Conservation (phyloP, 2,113 vertebrate genomes). For the Syngnathoides biaculeatus region DNA sequence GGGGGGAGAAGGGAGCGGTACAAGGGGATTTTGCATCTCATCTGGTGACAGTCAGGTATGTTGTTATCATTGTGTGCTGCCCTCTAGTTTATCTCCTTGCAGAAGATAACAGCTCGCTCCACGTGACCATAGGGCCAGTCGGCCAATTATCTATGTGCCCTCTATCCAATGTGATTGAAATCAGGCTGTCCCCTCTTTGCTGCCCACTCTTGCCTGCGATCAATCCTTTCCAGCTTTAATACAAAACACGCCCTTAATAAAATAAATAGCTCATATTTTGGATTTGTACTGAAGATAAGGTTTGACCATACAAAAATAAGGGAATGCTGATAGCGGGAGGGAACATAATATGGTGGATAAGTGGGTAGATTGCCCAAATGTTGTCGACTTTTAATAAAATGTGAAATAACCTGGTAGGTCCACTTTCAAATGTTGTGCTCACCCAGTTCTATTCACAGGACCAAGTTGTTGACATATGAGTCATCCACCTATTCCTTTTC, state of each 20-base stretch:
- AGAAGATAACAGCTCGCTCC: conserved; percentile 67
- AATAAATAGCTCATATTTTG: conserved; percentile 58
- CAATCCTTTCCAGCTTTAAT: conserved; percentile 64
- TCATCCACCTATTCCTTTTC: background rate
- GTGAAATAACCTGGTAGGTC: background rate
- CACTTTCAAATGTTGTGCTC: background rate
- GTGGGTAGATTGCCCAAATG: conserved; percentile 7
- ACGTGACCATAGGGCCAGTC: conserved; percentile 65
- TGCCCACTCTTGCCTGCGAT: conserved; percentile 63
- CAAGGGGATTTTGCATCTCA: conserved; percentile 62
- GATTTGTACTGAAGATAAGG: conserved; percentile 52
- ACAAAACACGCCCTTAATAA: conserved; percentile 65
- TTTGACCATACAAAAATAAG: conserved; percentile 37
- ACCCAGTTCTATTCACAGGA: too few species aligned
- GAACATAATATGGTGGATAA: conserved; percentile 18
- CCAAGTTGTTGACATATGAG: background rate
- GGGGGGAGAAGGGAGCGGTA: conserved; percentile 28
- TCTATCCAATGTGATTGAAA: conserved; percentile 79
- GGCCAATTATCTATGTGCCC: conserved; percentile 79
- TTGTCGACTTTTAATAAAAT: conserved; percentile 1
- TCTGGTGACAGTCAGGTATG: conserved; percentile 73
- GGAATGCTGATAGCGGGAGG: conserved; percentile 45
- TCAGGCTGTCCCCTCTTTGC: conserved; percentile 68
- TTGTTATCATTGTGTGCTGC: conserved; percentile 68
- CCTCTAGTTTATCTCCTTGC: conserved; percentile 72